Evolutionary conservation across 2,797 vertebrate species (phyloP), one percentile per base, ranked within the genome.

Genomic region (Heliangelus exortis): DNA sequence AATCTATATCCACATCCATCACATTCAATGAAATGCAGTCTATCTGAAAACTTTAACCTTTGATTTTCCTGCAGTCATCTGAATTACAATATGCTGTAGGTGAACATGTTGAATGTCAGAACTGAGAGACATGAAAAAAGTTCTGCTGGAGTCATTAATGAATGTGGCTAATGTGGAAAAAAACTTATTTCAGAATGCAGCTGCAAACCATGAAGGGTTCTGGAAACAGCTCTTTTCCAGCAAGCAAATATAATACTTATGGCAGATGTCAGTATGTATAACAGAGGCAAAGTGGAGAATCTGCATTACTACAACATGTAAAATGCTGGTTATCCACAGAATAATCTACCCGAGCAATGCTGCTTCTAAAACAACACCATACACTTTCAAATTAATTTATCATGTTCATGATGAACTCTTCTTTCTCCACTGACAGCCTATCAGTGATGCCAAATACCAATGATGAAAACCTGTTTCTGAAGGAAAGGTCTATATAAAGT

Each of bases 1-100:
- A 93, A 93, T 92, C 94, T 58, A 76, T 82, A 90, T 47, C 86
- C 89, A 88, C 80, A 93, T 96, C 84, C 93, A 96, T 95, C 94
- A 97, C 77, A 29, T 77, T 77, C 91, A 83, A 45, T 48, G 84
- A 93, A 96, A 92, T 8, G 76, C 80, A 92, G n/a, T 82, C 93
- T 93, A 89, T 90, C 86, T 91, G 88, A 88, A 95, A 96, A 93
- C 19, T 77, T 1, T 79, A 84, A 93, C 89, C 89, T 95, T 94
- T 84, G 68, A 61, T 91, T 92, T 92, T 91, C 82, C 88, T 55
- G 62, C 72, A 89, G 79, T 73, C 90, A 71, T 55, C 61, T 48
- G 86, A 95, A 92, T 93, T 87, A 93, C 66, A 95, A 90, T 53
- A 50, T 66, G 63, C 82, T 72, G 54, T 73, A 93, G 94, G 90